Evolutionary conservation across 2,797 vertebrate species (phyloP).

Genomic region (Dryobates pubescens): DNA sequence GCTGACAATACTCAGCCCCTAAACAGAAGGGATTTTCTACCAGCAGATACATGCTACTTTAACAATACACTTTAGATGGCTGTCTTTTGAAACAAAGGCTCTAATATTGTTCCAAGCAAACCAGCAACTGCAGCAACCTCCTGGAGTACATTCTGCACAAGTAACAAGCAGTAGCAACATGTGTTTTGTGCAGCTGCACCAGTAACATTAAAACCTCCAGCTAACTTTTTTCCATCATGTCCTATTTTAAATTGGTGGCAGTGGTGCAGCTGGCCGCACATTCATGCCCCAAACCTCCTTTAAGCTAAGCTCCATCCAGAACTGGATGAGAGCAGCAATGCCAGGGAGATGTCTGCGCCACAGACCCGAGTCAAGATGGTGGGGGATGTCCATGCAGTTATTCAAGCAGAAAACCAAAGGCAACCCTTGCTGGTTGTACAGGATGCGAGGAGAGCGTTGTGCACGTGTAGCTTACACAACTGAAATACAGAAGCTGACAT

Average conservation of each 20-base stretch:
- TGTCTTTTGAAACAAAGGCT: not conserved
- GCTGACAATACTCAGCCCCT: not conserved
- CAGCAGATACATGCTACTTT: not conserved
- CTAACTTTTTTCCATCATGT: not conserved
- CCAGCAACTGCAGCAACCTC: not conserved
- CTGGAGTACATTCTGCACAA: not conserved
- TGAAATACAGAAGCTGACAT: conserved; percentile 44
- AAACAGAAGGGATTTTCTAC: not conserved
- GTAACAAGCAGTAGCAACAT: rapidly evolving
- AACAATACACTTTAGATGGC: not conserved
- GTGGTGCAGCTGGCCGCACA: not conserved
- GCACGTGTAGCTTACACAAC: not conserved
- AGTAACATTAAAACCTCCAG: not conserved
- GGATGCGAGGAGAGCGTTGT: not conserved
- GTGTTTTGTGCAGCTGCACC: not conserved
- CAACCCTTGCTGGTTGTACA: not conserved
- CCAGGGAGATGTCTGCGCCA: not conserved
- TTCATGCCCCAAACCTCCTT: not conserved
- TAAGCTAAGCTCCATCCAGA: not conserved
- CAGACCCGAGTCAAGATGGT: not conserved
- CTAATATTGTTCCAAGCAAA: not conserved
- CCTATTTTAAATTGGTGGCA: not conserved
- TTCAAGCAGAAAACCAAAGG: conserved; percentile 12
- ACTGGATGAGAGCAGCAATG: not conserved
- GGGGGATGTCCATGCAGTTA: not conserved